Evolutionary conservation across 2,797 vertebrate genomes (phyloP).

Genomic region (Pelodytes ibericus): DNA sequence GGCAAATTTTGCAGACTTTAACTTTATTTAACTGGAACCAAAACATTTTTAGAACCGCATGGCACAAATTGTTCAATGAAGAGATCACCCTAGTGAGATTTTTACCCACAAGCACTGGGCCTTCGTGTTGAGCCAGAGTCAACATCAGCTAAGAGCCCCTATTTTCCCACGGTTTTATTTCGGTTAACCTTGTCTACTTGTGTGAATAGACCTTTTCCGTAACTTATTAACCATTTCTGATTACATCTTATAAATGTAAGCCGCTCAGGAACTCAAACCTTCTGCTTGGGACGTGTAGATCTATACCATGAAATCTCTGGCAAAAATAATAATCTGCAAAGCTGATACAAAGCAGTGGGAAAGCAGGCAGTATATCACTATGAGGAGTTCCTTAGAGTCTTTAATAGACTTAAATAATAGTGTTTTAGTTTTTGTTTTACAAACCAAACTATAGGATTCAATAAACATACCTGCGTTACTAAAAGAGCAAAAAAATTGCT

Average conservation of each 20-base stretch:
- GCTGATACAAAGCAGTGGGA: no score
- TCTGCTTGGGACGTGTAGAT: neutral
- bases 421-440: no score
- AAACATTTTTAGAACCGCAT: neutral
- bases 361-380: no score
- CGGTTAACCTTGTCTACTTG: neutral
- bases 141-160: neutral
- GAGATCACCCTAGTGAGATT: neutral
- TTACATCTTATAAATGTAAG: neutral
- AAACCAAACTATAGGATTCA: no score
- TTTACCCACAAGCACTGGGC: neutral
- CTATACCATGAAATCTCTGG: neutral
- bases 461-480: no score
- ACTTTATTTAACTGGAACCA: neutral
- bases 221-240: conserved; percentile 8
- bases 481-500: no score
- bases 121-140: neutral
- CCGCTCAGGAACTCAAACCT: neutral
- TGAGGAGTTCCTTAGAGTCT: no score
- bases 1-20: neutral
- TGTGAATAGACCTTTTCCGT: neutral
- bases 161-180: neutral
- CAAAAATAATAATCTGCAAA: no score
- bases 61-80: neutral
- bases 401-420: no score